Percentiles rank a stretch among this genome's conserved stretches.
These are phyloP conservation scores for Panzeria rudis DNA, from an alignment of 2,888 invertebrate species.

Conservation along the genomic window DNA sequence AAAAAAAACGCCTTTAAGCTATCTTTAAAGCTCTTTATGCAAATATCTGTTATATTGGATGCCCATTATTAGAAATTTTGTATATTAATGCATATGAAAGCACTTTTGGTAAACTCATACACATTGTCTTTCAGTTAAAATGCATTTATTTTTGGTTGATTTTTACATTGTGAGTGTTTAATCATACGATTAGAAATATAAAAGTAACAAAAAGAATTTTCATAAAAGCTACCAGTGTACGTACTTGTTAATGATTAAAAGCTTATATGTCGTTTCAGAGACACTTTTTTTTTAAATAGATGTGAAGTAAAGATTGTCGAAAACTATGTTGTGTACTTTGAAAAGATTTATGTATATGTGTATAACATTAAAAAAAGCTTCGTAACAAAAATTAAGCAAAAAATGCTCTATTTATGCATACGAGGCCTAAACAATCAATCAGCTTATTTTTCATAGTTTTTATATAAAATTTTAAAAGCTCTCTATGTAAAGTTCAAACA, in stretches of 20 bases:
- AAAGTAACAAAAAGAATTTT: not conserved
- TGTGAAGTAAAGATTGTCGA: too few relatives aligned
- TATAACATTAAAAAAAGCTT: too few relatives aligned
- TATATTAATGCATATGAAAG: not conserved
- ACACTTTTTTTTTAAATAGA: too few relatives aligned
- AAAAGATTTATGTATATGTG: not conserved
- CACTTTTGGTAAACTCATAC: not conserved
- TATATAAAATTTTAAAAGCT: too few relatives aligned
- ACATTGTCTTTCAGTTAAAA: not conserved
- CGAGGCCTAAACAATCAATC: too few relatives aligned
- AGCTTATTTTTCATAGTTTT: too few relatives aligned
- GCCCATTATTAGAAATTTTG: not conserved
- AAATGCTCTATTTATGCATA: too few relatives aligned
- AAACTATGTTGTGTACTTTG: not conserved
- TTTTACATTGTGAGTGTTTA: not conserved
- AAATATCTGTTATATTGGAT: not conserved
- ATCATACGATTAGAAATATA: not conserved
- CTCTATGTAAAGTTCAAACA: too few relatives aligned
- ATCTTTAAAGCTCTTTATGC: not conserved
- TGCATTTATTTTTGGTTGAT: not conserved
- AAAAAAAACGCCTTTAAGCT: not conserved
- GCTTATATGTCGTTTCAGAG: not conserved
- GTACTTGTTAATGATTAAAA: not conserved
- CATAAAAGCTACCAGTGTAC: not conserved
- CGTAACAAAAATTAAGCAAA: too few relatives aligned